Percentiles rank a stretch among this genome's conserved stretches.
These are phyloP conservation scores for Caenorhabditis afra DNA, from an alignment of 2,888 invertebrate genomes.

Conservation along the genomic window DNA sequence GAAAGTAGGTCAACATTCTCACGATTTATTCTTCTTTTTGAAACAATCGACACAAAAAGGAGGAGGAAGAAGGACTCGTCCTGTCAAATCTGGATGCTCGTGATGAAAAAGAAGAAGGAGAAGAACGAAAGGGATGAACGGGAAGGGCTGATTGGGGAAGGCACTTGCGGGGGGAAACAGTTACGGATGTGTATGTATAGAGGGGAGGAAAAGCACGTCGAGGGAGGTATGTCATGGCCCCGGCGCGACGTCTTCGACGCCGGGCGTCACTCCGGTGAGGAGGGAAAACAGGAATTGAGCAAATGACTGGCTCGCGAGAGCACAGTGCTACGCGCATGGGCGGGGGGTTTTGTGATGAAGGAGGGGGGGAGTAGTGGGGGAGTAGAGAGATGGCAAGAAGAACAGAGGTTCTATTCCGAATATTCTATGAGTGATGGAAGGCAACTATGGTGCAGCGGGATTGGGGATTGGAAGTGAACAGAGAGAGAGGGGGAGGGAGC, in stretches of 20 bases:
- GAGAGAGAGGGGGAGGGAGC: neutral
- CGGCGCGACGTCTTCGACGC: neutral
- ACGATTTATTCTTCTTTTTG: conserved; percentile 40
- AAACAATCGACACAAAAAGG: neutral
- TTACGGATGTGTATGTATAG: neutral
- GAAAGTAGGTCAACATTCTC: conserved; percentile 20
- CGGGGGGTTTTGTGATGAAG: conserved; percentile 12
- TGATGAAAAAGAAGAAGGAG: conserved; percentile 9
- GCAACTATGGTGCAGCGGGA: conserved; percentile 53
- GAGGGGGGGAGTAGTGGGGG: neutral
- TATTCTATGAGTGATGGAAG: conserved; percentile 37
- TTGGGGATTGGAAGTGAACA: conserved; percentile 39
- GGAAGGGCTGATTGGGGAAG: conserved; percentile 4
- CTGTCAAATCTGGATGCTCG: conserved; percentile 23
- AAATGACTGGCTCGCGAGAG: conserved; percentile 21
- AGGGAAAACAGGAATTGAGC: conserved; percentile 27
- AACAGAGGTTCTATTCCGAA: conserved; percentile 24
- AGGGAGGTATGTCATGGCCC: conserved; percentile 34
- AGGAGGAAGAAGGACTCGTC: conserved; percentile 2
- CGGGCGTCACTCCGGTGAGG: conserved; percentile 1
- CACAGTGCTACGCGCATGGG: conserved; percentile 49
- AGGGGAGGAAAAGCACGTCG: conserved; percentile 24
- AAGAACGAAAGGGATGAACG: neutral
- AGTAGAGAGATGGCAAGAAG: conserved; percentile 36
- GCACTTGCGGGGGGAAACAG: conserved; percentile 1